These are phyloP conservation scores for Ceratosolen fusciceps DNA, from an alignment of 1,140 invertebrate species.

Conservation along the genomic window DNA sequence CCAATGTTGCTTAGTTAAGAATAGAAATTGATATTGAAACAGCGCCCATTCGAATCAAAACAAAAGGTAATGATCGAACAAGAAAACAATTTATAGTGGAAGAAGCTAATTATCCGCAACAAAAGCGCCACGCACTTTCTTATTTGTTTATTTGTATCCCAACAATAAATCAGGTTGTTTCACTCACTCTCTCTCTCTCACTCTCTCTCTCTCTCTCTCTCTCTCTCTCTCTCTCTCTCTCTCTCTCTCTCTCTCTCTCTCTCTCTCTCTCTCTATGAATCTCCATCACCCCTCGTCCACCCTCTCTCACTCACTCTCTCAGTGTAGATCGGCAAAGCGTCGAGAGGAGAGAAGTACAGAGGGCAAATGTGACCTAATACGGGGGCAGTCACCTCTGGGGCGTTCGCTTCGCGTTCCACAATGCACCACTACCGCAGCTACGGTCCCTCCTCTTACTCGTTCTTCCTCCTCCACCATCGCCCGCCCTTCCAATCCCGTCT, in stretches of 20 bases:
- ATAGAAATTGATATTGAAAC: too few relatives aligned
- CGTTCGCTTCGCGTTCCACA: slow-evolving; percentile 36
- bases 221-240: not conserved
- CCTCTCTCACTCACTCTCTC: slow-evolving; percentile 5
- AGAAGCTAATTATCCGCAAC: too few relatives aligned
- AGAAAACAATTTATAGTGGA: too few relatives aligned
- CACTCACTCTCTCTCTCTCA: not conserved
- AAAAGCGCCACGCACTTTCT: not conserved
- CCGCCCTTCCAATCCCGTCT: slow-evolving; percentile 21
- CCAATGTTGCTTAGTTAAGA: too few relatives aligned
- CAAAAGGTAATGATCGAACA: too few relatives aligned
- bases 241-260: not conserved
- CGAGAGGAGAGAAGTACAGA: slow-evolving; percentile 36
- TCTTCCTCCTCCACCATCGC: not conserved
- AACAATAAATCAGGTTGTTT: not conserved
- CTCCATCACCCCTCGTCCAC: too few relatives aligned
- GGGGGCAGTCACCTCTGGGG: slow-evolving; percentile 58
- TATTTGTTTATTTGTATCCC: not conserved
- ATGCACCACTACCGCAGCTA: slow-evolving; percentile 7
- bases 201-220: not conserved
- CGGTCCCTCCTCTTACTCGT: not conserved
- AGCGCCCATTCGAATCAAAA: too few relatives aligned
- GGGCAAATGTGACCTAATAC: slow-evolving; percentile 61
- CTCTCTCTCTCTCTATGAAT: not conserved
- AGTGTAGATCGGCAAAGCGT: not conserved